phyloP scores from a whole-genome alignment of 2,888 invertebrate genomes.

The Netelia virgata region DNA sequence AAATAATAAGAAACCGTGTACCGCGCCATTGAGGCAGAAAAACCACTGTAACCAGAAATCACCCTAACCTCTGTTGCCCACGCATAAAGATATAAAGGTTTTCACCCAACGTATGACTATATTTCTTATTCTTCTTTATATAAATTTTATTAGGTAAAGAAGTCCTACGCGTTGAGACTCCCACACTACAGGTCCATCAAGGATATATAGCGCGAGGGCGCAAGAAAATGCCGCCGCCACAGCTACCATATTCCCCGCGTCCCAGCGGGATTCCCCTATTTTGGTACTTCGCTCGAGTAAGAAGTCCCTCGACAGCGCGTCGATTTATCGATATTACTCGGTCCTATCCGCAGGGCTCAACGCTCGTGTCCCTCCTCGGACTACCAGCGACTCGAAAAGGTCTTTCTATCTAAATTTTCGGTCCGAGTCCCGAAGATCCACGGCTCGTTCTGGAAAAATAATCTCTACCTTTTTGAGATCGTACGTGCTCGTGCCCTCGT shows the following conservation, averaged over 20 bases:
- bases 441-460: slow-evolving; percentile 20
- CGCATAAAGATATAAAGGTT: slow-evolving; percentile 28
- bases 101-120: slow-evolving; percentile 3
- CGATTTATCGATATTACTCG: slow-evolving; percentile 80
- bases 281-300: slow-evolving; percentile 71
- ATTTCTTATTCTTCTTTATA: slow-evolving; percentile 11
- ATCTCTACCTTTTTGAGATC: slow-evolving; percentile 13
- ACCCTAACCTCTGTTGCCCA: slow-evolving; percentile 31
- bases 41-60: slow-evolving; percentile 30
- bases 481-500: slow-evolving; percentile 15
- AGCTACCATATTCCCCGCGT: slow-evolving; percentile 59
- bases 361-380: slow-evolving; percentile 5
- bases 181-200: slow-evolving; percentile 6
- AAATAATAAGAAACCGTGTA: neutral
- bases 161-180: slow-evolving; percentile 36
- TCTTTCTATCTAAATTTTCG: slow-evolving; percentile 47
- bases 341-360: slow-evolving; percentile 22
- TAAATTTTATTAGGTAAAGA: slow-evolving; percentile 35
- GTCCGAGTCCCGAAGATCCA: slow-evolving; percentile 19
- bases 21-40: neutral
- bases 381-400: slow-evolving; percentile 28
- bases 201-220: slow-evolving; percentile 18
- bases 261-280: slow-evolving; percentile 71
- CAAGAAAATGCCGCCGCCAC: slow-evolving; percentile 55
- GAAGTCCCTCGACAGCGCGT: slow-evolving; percentile 56